Percentiles rank a stretch among this genome's conserved stretches.
Conservation (phyloP, 2,888 invertebrate genomes). For the Frankliniella fusca region DNA sequence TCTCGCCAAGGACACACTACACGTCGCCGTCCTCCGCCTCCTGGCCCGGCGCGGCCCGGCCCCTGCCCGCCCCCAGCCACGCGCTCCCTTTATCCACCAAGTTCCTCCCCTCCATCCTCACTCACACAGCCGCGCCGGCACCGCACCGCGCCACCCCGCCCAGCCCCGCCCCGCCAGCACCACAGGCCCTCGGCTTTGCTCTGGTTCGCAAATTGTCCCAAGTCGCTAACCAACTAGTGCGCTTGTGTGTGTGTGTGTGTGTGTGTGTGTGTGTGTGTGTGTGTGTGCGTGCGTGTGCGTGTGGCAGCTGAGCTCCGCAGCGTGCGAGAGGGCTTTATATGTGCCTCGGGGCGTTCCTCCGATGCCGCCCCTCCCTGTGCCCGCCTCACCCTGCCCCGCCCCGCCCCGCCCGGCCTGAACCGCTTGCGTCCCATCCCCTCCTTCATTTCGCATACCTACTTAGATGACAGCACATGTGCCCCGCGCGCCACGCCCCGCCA, state of each 20-base stretch:
- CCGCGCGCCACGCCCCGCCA: neutral
- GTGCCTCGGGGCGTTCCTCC: neutral
- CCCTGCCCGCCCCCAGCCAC: neutral
- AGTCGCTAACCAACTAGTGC: conserved; percentile 23
- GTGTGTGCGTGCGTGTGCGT: neutral
- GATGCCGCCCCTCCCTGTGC: neutral
- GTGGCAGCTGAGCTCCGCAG: conserved; percentile 19
- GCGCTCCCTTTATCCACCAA: neutral
- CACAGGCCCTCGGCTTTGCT: conserved; percentile 16
- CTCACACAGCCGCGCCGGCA: neutral
- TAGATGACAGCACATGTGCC: conserved; percentile 18
- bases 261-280: conserved; percentile 10
- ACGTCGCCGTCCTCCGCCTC: neutral
- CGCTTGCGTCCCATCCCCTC: conserved; percentile 17
- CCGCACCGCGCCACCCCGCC: neutral
- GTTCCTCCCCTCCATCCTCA: neutral
- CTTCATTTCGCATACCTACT: conserved; percentile 24
- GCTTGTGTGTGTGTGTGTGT: conserved; percentile 1
- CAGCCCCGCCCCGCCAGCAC: neutral
- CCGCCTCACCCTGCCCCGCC: neutral
- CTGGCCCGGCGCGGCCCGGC: neutral
- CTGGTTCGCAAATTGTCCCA: conserved; percentile 26
- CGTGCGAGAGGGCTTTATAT: conserved; percentile 13
- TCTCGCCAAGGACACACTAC: neutral
- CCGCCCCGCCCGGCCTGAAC: neutral